Evolutionary conservation across 2,888 invertebrate genomes (phyloP).

Genomic region (Gasteruption jaculator): DNA sequence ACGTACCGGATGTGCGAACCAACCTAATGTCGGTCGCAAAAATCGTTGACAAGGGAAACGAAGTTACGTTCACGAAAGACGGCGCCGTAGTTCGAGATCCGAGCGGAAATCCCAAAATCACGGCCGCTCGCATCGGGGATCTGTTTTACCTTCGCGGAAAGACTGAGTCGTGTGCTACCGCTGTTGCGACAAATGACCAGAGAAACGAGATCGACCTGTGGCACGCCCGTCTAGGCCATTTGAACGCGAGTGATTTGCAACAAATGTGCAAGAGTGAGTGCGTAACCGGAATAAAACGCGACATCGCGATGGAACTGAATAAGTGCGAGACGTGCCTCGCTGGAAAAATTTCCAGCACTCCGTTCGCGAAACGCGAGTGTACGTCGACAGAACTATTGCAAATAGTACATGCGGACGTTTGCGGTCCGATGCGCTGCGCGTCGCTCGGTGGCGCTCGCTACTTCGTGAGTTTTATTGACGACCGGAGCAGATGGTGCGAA

Average conservation of each 20-base stretch:
- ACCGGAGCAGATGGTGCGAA: slow-evolving; percentile 8
- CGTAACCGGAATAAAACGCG: slow-evolving; percentile 6
- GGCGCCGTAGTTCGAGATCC: slow-evolving; percentile 4
- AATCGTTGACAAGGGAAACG: too few species aligned
- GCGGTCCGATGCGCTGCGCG: slow-evolving; percentile 6
- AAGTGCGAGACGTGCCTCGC: slow-evolving; percentile 8
- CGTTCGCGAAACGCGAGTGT: neutral
- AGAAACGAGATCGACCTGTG: slow-evolving; percentile 8
- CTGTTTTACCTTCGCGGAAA: slow-evolving; percentile 11
- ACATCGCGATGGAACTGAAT: neutral
- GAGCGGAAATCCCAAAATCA: slow-evolving; percentile 5
- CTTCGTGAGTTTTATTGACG: slow-evolving; percentile 13
- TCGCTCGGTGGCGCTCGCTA: slow-evolving; percentile 9
- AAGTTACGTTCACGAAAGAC: too few species aligned
- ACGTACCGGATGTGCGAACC: too few species aligned
- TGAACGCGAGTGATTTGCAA: slow-evolving; percentile 13
- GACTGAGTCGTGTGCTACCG: neutral
- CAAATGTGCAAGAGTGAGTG: neutral
- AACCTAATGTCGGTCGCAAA: too few species aligned
- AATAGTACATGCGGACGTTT: slow-evolving; percentile 7
- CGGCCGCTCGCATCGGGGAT: slow-evolving; percentile 5
- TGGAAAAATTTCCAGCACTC: slow-evolving; percentile 5
- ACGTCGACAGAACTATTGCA: slow-evolving; percentile 4
- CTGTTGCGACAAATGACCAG: neutral
- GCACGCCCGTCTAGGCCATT: slow-evolving; percentile 14